Conservation (phyloP, 2,888 invertebrate genomes). For the Eucriotettix oculatus region DNA sequence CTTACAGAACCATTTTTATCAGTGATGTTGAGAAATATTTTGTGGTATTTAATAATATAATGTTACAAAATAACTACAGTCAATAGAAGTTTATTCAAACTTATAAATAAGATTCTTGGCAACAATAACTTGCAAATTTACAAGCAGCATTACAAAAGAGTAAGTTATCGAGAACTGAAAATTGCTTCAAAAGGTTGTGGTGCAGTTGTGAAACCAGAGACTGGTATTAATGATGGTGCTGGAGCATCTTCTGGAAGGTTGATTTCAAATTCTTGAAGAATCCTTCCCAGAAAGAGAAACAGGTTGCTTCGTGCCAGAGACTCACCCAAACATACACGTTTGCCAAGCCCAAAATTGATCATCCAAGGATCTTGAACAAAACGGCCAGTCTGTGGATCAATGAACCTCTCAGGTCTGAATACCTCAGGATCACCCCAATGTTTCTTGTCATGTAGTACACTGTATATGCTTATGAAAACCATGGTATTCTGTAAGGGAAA, state of each 20-base stretch:
- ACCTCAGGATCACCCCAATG: slow-evolving; percentile 15
- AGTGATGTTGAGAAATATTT: no score
- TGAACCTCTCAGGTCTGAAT: slow-evolving; percentile 14
- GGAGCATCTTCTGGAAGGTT: slow-evolving; percentile 8
- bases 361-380: slow-evolving; percentile 11
- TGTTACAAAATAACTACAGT: no score
- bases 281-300: slow-evolving; percentile 13
- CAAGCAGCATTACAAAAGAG: no score
- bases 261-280: slow-evolving; percentile 14
- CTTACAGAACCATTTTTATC: no score
- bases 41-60: no score
- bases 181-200: slow-evolving; percentile 10
- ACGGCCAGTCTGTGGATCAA: slow-evolving; percentile 10
- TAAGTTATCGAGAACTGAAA: neutral
- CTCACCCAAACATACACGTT: slow-evolving; percentile 15
- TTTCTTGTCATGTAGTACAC: slow-evolving; percentile 10
- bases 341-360: slow-evolving; percentile 14
- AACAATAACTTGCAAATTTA: no score
- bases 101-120: no score
- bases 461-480: slow-evolving; percentile 4
- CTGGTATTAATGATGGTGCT: slow-evolving; percentile 7
- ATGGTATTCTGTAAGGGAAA: neutral
- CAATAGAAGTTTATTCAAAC: no score
- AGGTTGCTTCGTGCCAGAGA: slow-evolving; percentile 11
- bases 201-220: slow-evolving; percentile 11